Evolutionary conservation across 2,888 invertebrate genomes (phyloP), one percentile per base, ranked within the genome.

Genomic region (Drosophila dives): DNA sequence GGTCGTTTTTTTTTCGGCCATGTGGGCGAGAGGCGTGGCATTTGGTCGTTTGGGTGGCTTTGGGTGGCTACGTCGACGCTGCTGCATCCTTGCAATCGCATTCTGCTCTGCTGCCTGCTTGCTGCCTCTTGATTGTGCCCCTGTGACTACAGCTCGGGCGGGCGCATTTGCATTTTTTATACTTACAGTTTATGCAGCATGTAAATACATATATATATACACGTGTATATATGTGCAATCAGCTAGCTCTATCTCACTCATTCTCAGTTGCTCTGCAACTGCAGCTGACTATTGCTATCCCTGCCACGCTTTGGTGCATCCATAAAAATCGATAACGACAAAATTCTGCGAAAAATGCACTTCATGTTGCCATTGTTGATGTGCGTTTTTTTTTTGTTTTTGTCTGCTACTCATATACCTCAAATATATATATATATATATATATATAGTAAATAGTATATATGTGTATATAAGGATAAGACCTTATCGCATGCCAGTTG

Each of bases 101-200:
- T 48, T 69, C 51, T 17, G 64, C 55, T 33, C 17, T 40, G 55
- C 59, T 26, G 26, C 33, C 23, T 34, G 36, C 49, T 48, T 33
- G 51, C 53, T 51, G 59, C 66, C 65, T 36, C 48, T 45, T 63
- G 74, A 64, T 73, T 67, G 76, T 51, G 45, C 56, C 65, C 75
- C 50, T 64, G 63, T 58, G 67, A 34, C 45, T 50, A 49, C 34
- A 53, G 51, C 34, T 58, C 42, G 54, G 53, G 60, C 42, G 54
- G 53, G 60, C 73, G 76, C 85, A 84, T 89, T 89, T 85, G 86
- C 88, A 85, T 85, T 85, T 85, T 83, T 87, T 89, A 81, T 84
- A 72, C 77, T 86, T 86, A 73, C 81, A 81, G 80, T 74, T 65
- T 68, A 64, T 72, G 64, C 64, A 73, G 45, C 45, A 23, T 45